phyloP scores from a whole-genome alignment of 1,140 invertebrate genomes.

The Conopomorpha cramerella region DNA sequence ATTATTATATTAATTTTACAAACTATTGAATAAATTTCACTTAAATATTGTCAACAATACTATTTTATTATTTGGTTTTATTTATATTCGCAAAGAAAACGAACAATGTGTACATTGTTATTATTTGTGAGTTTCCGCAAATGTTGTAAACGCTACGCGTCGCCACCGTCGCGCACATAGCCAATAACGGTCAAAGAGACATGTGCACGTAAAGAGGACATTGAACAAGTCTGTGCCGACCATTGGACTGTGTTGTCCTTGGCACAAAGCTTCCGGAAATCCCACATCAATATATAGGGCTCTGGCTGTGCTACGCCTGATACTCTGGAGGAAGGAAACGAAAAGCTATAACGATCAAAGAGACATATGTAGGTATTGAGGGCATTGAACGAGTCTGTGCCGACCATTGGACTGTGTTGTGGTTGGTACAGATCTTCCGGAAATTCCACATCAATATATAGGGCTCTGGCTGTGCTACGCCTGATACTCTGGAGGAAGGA shows the following conservation, averaged over 20 bases:
- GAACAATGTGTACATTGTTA: too few relatives aligned
- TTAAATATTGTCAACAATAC: too few relatives aligned
- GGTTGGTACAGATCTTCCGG: slow-evolving; percentile 71
- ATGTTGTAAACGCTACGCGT: too few relatives aligned
- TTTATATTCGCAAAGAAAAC: too few relatives aligned
- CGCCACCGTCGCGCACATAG: too few relatives aligned
- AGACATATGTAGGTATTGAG: too few relatives aligned
- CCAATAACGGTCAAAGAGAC: too few relatives aligned
- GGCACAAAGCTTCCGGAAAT: slow-evolving; percentile 81
- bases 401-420: slow-evolving; percentile 17
- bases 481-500: slow-evolving; percentile 7
- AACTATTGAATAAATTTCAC: too few relatives aligned
- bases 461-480: slow-evolving; percentile 68
- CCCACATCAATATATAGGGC: slow-evolving; percentile 90
- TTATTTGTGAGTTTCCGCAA: too few relatives aligned
- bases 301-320: slow-evolving; percentile 64
- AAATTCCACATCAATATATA: slow-evolving; percentile 94
- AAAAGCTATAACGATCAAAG: too few relatives aligned
- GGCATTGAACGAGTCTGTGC: slow-evolving; percentile 62
- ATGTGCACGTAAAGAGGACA: slow-evolving; percentile 78
- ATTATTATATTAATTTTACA: too few relatives aligned
- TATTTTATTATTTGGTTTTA: too few relatives aligned
- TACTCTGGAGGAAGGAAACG: slow-evolving; percentile 7
- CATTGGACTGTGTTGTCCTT: slow-evolving; percentile 13
- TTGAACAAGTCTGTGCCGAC: slow-evolving; percentile 39